phyloP scores from a whole-genome alignment of 2,888 invertebrate genomes.

The Anodontia alba region DNA sequence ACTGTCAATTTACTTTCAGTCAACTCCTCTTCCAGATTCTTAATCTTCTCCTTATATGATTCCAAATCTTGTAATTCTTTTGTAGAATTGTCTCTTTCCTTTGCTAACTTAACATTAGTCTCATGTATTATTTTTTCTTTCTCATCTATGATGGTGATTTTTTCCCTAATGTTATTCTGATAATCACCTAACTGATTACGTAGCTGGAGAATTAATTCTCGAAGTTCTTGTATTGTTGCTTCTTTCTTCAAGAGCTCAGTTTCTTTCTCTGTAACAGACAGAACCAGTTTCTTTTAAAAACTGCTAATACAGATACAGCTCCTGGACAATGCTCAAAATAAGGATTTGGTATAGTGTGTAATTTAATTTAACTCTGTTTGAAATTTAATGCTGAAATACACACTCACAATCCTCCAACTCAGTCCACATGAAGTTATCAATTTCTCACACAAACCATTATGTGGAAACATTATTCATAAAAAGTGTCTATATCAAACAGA shows the following conservation, averaged over 20 bases:
- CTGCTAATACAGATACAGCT: no score
- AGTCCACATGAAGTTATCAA: no score
- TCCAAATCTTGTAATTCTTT: constrained; percentile 29
- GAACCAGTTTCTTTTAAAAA: background rate
- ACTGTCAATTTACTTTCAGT: constrained; percentile 27
- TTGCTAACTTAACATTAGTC: constrained; percentile 13
- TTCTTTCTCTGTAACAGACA: constrained; percentile 10
- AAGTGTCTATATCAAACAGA: no score
- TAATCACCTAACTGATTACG: constrained; percentile 43
- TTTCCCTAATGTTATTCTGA: constrained; percentile 28
- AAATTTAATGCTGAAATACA: no score
- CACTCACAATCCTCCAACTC: no score
- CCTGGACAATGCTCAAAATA: no score
- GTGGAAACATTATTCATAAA: no score
- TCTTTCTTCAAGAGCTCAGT: constrained; percentile 34
- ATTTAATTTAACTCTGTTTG: no score
- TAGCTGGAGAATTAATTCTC: constrained; percentile 45
- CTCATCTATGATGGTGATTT: constrained; percentile 36
- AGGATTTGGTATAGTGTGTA: no score
- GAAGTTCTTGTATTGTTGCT: constrained; percentile 57
- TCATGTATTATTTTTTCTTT: constrained; percentile 33
- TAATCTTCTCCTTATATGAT: constrained; percentile 24
- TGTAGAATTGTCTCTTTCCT: constrained; percentile 28
- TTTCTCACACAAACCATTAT: no score
- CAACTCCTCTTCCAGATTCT: constrained; percentile 37